Conservation (phyloP, 1,140 invertebrate species). For the Paraescarpia echinospica region DNA sequence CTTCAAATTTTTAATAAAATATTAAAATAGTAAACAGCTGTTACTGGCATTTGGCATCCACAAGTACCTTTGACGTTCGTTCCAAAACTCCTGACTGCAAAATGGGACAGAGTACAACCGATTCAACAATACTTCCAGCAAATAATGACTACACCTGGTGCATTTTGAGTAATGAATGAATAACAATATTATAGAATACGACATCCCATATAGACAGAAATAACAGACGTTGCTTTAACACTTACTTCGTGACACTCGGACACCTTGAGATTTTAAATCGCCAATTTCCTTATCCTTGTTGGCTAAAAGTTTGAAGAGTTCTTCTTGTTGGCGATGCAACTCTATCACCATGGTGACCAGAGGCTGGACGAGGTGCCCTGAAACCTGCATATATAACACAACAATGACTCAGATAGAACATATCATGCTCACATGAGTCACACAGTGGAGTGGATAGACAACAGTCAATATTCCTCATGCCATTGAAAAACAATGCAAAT, state of each 20-base stretch:
- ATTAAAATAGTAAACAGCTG: no score
- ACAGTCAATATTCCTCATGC: no score
- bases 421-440: not conserved
- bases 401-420: not conserved
- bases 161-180: not conserved
- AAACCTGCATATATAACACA: constrained; percentile 30
- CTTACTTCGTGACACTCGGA: constrained; percentile 43
- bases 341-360: constrained; percentile 49
- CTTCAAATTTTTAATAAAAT: no score
- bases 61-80: no score
- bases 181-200: no score
- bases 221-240: constrained; percentile 1
- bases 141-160: no score
- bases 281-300: constrained; percentile 51
- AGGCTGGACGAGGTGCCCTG: constrained; percentile 41
- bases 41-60: no score
- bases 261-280: constrained; percentile 49
- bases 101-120: no score
- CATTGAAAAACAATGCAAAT: no score
- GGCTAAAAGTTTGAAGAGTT: constrained; percentile 42
- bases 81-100: no score
- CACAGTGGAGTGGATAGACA: not conserved
- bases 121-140: no score
- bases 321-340: constrained; percentile 40
- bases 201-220: no score